A percentile compares a stretch with the other conserved stretches of the same genome.
phyloP scores from a whole-genome alignment of 2,113 vertebrate genomes.

The Tretioscincus oriximinensis region DNA sequence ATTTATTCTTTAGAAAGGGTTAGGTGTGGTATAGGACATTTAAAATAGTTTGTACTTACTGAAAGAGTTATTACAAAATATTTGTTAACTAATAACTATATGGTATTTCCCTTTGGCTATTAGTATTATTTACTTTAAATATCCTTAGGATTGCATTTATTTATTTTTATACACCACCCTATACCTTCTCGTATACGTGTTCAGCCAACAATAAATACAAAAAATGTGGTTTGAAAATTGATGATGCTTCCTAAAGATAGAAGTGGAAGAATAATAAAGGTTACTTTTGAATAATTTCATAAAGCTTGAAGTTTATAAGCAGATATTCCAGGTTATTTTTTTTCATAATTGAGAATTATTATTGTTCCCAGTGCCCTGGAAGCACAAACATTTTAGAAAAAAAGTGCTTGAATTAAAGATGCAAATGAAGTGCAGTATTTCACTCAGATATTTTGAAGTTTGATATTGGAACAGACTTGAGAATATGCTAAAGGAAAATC shows the following conservation, averaged over 20 bases:
- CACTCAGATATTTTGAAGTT: not conserved
- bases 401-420: not conserved
- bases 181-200: no score
- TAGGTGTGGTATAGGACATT: no score
- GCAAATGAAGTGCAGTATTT: fast-evolving
- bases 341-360: no score
- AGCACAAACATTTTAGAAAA: fast-evolving
- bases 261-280: not conserved
- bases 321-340: not conserved
- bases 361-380: not conserved
- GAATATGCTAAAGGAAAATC: slow-evolving; percentile 18
- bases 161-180: no score
- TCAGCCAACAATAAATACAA: no score
- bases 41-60: no score
- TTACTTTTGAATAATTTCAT: not conserved
- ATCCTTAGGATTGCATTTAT: not conserved
- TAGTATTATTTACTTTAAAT: not conserved
- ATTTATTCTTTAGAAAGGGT: no score
- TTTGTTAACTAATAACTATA: not conserved
- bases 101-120: slow-evolving; percentile 2
- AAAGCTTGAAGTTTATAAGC: not conserved
- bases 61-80: fast-evolving
- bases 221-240: not conserved
- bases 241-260: not conserved
- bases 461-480: slow-evolving; percentile 10